Evolutionary conservation across 2,888 invertebrate species (phyloP).

Genomic region (Diaperis boleti): DNA sequence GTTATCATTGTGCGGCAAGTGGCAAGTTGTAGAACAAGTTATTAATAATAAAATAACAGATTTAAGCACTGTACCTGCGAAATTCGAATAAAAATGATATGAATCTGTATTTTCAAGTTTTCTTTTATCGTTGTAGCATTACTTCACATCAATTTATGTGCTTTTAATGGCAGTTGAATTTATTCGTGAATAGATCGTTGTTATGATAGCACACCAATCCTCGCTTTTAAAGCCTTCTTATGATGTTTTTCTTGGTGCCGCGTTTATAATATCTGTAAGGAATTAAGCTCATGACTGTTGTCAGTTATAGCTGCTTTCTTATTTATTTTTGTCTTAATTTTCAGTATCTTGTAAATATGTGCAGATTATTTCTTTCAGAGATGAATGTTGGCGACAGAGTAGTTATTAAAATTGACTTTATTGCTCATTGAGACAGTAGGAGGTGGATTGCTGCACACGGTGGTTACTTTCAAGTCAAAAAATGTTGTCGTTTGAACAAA

Average conservation of each 20-base stretch:
- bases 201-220: background rate
- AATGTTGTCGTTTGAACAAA: conserved; percentile 3
- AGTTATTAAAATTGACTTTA: conserved; percentile 25
- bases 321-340: background rate
- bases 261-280: background rate
- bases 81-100: conserved; percentile 12
- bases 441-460: conserved; percentile 13
- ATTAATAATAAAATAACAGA: conserved; percentile 10
- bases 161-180: background rate
- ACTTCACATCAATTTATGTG: background rate
- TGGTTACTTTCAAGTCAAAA: conserved; percentile 20
- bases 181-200: background rate
- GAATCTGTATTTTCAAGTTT: conserved; percentile 2
- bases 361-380: conserved; percentile 6
- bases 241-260: background rate
- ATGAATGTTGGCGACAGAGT: conserved; percentile 19
- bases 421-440: conserved; percentile 24
- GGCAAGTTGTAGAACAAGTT: conserved; percentile 20
- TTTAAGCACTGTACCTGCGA: conserved; percentile 5
- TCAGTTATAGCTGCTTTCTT: background rate
- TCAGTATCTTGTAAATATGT: background rate
- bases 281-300: background rate
- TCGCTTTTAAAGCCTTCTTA: background rate
- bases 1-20: conserved; percentile 8
- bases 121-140: background rate